Conservation (phyloP, 2,797 vertebrate species). For the Onychomys torridus region DNA sequence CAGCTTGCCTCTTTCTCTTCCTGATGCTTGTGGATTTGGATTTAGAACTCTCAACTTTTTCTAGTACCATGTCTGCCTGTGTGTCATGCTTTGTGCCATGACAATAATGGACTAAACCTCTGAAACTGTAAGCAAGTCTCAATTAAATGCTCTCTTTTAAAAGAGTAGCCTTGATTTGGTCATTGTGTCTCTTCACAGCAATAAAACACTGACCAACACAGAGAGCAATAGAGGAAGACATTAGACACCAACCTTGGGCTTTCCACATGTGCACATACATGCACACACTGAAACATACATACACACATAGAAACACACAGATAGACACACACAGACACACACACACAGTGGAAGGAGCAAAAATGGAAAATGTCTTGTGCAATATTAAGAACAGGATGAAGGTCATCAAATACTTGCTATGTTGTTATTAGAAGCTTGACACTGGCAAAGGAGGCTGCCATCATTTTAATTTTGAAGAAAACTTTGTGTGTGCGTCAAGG, state of each 20-base stretch:
- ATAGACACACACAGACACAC: neutral
- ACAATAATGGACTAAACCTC: neutral
- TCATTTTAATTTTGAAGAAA: constrained; percentile 33
- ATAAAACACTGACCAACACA: neutral
- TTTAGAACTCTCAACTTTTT: neutral
- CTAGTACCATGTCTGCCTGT: neutral
- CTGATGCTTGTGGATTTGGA: neutral
- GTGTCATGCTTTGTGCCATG: neutral
- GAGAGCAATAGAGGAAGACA: neutral
- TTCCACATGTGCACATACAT: neutral
- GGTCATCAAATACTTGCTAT: neutral
- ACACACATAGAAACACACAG: neutral
- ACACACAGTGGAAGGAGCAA: neutral
- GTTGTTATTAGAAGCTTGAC: constrained; percentile 5
- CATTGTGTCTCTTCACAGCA: neutral
- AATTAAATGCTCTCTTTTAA: neutral
- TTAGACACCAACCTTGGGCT: neutral
- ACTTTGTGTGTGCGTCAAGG: neutral
- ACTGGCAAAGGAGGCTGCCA: neutral
- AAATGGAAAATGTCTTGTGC: neutral
- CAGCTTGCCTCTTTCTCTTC: neutral
- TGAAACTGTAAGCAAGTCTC: neutral
- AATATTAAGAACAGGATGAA: neutral
- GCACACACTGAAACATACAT: too few species aligned
- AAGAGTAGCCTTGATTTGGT: neutral